Evolutionary conservation across 2,888 invertebrate genomes (phyloP), one percentile per base, ranked within the genome.

Genomic region (Leptothorax acervorum): DNA sequence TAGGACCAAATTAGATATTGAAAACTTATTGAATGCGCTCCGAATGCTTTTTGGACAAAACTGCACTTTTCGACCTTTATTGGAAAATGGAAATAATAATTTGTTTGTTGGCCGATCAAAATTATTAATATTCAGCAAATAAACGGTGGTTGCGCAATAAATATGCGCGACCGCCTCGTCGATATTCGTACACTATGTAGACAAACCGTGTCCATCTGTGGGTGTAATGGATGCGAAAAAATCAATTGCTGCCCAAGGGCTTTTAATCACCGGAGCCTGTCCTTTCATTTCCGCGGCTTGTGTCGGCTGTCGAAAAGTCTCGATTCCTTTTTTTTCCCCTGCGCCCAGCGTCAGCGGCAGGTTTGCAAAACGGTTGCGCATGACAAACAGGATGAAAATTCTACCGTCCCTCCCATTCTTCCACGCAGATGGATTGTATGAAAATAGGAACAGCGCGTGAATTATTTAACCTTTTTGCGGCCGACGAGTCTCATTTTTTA

Each of bases 191-290:
- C 79, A 68, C 63, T 70, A 65, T 31, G 74, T 81, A 83, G 86
- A 85, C 83, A 85, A 75, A 84, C 81, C 63, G 31, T 75, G 66
- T 35, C 35, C 62, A 8, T 45, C 31, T 71, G 42, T 73, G 51
- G 51, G 66, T 63, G 86, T 85, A 85, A 90, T 74, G 84, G 87
- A 86, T 85, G 86, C 90, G 83, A 84, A 89, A 90, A 93, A 93
- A 93, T 93, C 93, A 93, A 93, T 93, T 90, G 90, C 87, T 85
- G 92, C 93, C 92, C 89, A 83, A 92, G 92, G 93, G 92, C 90
- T 93, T 94, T 94, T 93, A 93, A 94, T 94, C 93, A 93, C 89
- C 86, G 87, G 79, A 35, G 84, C 86, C 86, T 89, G 90, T 91
- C 89, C 92, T 92, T 93, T 92, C 92, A 92, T 93, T 93, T 93